Base-by-base conservation (phyloP, 2,113 vertebrate species). In the Carassius carassius region DNA sequence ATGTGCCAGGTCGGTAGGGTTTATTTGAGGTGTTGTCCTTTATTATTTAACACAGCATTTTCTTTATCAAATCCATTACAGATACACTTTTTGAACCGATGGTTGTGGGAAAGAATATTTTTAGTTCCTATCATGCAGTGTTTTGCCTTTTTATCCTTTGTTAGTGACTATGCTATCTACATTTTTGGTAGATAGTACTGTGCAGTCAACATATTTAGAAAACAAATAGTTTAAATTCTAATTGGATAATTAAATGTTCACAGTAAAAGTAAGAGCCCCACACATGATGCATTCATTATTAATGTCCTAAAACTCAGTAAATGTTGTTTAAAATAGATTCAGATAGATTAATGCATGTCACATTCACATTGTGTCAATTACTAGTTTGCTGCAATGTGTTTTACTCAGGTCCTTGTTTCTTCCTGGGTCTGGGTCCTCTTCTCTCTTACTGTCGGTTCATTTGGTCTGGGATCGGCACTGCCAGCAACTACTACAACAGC, bases 401-500 rank as follows among this genome's bases (percentile, higher is more conserved):
- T 67, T 25, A 65, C 67, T 16, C 80, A 99, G 98, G 98, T 87
- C 98, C 98, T 4, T 92, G 93, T 65, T 98, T 98, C 78, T 97
- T 93, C 0, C 88, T 99, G 93, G 94, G 94, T 58, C 29, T 95
- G 82, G 94, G 94, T 16, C 94, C 94, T n/a, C 63, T 94, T 67
- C 54, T 95, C 41, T 92, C 94, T 6, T 94, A 94, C 49, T 13
- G 91, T 86, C 91, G 94, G 54, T 95, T 95, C 47, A 89, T 95
- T 3, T 97, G 97, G 96, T 98, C 95, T 83, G 98, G 98, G 23
- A 95, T 98, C 0, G 97, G 98, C 32, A 96, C 92, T 0, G 97
- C 98, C 85, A 96, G 96, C 90, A 97, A 99, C 92, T 99, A 97
- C 91, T 99, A 99, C 93, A 99, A 97, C 79, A 92, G 90, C 76